Conservation (phyloP, 2,888 invertebrate species). For the Galerucella nymphaeae region DNA sequence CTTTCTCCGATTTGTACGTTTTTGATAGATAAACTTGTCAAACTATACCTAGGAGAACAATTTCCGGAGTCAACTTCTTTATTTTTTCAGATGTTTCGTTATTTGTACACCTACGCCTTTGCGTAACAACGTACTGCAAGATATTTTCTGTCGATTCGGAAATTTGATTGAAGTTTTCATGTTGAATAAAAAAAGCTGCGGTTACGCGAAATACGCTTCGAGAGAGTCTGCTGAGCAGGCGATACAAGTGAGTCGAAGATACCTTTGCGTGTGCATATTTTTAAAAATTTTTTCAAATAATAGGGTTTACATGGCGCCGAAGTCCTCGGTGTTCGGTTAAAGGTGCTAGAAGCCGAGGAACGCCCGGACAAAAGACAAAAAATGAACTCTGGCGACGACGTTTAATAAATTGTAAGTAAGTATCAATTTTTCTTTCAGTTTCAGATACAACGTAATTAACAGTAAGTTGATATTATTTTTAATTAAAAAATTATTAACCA, state of each 20-base stretch:
- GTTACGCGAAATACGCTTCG: constrained; percentile 88
- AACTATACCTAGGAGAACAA: not conserved
- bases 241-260: constrained; percentile 70
- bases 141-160: constrained; percentile 92
- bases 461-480: not conserved
- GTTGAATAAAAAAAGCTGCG: constrained; percentile 89
- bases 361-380: constrained; percentile 54
- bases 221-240: constrained; percentile 81
- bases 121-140: constrained; percentile 79
- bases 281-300: constrained; percentile 37
- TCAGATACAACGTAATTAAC: not conserved
- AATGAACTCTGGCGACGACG: constrained; percentile 3
- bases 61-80: not conserved
- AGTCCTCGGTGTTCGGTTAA: constrained; percentile 85
- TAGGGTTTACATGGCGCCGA: constrained; percentile 84
- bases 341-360: constrained; percentile 91
- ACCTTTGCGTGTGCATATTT: no score
- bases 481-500: not conserved
- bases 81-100: constrained; percentile 70
- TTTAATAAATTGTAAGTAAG: not conserved
- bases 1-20: no score
- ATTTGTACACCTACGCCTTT: constrained; percentile 76
- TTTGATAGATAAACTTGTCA: no score
- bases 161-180: constrained; percentile 91
- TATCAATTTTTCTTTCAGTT: not conserved